Percentiles rank a stretch among this genome's conserved stretches.
Conservation (phyloP, 2,888 invertebrate species). For the Melipona beecheii region DNA sequence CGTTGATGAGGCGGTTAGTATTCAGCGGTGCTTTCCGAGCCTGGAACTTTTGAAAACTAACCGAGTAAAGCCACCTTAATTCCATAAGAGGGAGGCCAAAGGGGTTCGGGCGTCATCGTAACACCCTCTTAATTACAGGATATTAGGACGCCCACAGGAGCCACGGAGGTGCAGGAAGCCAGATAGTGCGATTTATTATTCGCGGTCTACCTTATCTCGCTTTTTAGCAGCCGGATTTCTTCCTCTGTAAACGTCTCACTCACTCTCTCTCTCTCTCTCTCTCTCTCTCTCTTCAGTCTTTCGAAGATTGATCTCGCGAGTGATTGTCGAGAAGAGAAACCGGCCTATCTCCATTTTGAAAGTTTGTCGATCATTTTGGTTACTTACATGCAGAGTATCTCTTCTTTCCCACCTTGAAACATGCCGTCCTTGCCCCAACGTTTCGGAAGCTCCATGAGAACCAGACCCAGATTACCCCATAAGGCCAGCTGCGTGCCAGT, state of each 20-base stretch:
- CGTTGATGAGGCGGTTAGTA: conserved; percentile 84
- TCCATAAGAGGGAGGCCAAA: conserved; percentile 81
- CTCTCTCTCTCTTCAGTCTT: not conserved
- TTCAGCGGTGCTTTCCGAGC: conserved; percentile 81
- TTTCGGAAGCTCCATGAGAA: conserved; percentile 89
- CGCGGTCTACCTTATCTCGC: conserved; percentile 63
- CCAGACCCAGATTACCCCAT: conserved; percentile 89
- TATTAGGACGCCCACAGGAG: conserved; percentile 78
- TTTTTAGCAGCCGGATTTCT: conserved; percentile 66
- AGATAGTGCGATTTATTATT: conserved; percentile 72
- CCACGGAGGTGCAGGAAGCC: conserved; percentile 61
- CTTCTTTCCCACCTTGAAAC: conserved; percentile 88
- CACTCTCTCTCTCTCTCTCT: conserved; percentile 1
- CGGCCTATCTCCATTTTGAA: not conserved
- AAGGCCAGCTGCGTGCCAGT: conserved; percentile 89
- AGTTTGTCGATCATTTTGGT: not conserved
- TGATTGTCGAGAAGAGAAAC: not conserved
- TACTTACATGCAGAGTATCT: conserved; percentile 90
- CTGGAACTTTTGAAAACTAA: conserved; percentile 83
- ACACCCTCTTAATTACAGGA: conserved; percentile 82
- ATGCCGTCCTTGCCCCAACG: conserved; percentile 89
- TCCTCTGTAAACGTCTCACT: conserved; percentile 21
- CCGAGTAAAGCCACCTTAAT: conserved; percentile 82
- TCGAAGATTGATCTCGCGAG: conserved; percentile 28
- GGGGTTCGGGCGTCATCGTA: conserved; percentile 81